Percentiles rank a stretch among this genome's conserved stretches.
Evolutionary conservation across 2,888 invertebrate genomes (phyloP).

Genomic region (Trissoscelio sp.): DNA sequence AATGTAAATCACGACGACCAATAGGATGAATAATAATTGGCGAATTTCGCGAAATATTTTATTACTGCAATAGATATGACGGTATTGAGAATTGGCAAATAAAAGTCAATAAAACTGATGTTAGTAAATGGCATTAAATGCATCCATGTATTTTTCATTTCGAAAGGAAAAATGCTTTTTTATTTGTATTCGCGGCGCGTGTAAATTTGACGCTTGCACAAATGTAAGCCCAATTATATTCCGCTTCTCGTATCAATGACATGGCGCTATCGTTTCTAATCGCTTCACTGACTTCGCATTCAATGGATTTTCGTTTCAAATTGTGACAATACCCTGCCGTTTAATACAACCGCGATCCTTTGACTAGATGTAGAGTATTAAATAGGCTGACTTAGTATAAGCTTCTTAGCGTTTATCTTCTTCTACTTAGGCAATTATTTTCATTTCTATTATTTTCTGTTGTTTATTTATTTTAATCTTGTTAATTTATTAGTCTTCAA

Average conservation of each 20-base stretch:
- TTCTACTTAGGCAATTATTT: too few species aligned
- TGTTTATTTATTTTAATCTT: too few species aligned
- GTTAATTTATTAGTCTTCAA: too few species aligned
- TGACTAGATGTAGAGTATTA: slow-evolving; percentile 1
- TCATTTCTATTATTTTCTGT: too few species aligned
- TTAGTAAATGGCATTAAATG: slow-evolving; percentile 23
- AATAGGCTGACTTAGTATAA: neutral
- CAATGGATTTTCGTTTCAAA: slow-evolving; percentile 16
- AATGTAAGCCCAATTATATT: slow-evolving; percentile 23
- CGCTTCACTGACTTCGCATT: slow-evolving; percentile 28
- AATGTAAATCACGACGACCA: neutral
- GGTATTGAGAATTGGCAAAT: slow-evolving; percentile 18
- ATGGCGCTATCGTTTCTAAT: slow-evolving; percentile 24
- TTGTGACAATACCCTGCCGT: slow-evolving; percentile 10
- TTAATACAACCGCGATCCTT: slow-evolving; percentile 11
- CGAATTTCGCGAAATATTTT: neutral
- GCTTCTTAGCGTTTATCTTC: neutral
- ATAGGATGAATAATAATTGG: slow-evolving; percentile 1
- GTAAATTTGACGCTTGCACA: slow-evolving; percentile 26
- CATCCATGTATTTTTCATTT: slow-evolving; percentile 17
- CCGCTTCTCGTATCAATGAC: slow-evolving; percentile 14
- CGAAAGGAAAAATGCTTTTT: slow-evolving; percentile 16
- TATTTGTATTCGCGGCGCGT: neutral
- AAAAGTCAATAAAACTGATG: slow-evolving; percentile 27
- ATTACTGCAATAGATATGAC: neutral